phyloP scores from a whole-genome alignment of 2,888 invertebrate genomes.

The Copidosoma aretas region DNA sequence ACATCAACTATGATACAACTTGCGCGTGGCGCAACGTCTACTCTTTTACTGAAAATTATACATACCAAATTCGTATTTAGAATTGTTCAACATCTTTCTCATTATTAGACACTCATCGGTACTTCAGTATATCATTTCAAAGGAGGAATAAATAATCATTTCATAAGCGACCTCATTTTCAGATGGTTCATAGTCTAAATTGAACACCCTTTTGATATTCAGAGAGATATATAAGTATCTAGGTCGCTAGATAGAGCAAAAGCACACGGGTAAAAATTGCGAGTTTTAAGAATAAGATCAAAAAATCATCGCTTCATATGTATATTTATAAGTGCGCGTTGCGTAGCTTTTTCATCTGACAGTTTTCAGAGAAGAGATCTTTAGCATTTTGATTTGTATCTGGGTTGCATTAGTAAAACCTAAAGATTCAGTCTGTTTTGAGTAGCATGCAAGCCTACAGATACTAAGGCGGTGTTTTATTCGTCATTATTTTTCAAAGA shows the following conservation, averaged over 20 bases:
- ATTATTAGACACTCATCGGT: constrained; percentile 7
- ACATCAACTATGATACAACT: constrained; percentile 48
- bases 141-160: constrained; percentile 7
- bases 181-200: constrained; percentile 6
- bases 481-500: constrained; percentile 29
- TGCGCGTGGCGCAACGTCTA: constrained; percentile 62
- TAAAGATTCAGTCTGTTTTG: constrained; percentile 51
- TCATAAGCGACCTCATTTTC: constrained; percentile 17
- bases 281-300: constrained; percentile 3
- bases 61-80: constrained; percentile 52
- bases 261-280: neutral
- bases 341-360: constrained; percentile 28
- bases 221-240: constrained; percentile 3
- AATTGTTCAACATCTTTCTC: constrained; percentile 50
- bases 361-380: constrained; percentile 15
- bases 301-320: constrained; percentile 25
- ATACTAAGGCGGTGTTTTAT: constrained; percentile 49
- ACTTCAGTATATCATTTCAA: constrained; percentile 1
- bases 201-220: constrained; percentile 21
- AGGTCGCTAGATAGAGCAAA: constrained; percentile 10
- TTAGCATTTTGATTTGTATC: constrained; percentile 17
- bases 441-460: constrained; percentile 55
- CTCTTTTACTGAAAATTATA: constrained; percentile 60
- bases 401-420: constrained; percentile 50
- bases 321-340: constrained; percentile 26